A percentile compares a stretch with the other conserved stretches of the same genome.
Evolutionary conservation across 1,140 invertebrate genomes (phyloP).

Genomic region (Zaprionus lachaisei): DNA sequence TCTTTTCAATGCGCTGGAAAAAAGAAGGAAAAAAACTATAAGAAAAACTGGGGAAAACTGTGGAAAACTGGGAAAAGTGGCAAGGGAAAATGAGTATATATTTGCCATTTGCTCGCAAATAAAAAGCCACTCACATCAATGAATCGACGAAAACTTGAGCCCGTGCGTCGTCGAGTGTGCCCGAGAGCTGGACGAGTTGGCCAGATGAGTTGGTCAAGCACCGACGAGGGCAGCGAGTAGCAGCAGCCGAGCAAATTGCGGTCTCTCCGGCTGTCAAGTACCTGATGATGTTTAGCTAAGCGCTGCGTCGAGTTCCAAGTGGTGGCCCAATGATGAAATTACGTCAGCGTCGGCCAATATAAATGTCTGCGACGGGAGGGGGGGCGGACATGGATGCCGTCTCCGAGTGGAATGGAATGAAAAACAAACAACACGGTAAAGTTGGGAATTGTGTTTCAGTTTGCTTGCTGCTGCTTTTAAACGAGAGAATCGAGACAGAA

Average conservation of each 20-base stretch:
- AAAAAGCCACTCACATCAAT: constrained; percentile 83
- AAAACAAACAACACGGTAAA: constrained; percentile 56
- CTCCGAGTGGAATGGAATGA: constrained; percentile 40
- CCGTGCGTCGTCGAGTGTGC: constrained; percentile 5
- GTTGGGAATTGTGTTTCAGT: constrained; percentile 64
- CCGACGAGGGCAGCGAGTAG: constrained; percentile 1
- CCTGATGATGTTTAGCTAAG: constrained; percentile 79
- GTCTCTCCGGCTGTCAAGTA: constrained; percentile 72
- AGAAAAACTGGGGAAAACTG: constrained; percentile 25
- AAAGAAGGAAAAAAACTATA: constrained; percentile 36
- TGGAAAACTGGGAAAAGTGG: constrained; percentile 5
- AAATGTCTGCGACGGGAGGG: constrained; percentile 27
- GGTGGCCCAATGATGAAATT: constrained; percentile 78
- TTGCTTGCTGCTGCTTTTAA: constrained; percentile 22
- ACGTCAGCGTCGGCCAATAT: constrained; percentile 40
- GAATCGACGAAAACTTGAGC: constrained; percentile 64
- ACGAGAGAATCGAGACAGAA: constrained; percentile 14
- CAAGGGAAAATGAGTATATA: constrained; percentile 50
- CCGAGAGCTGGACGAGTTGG: constrained; percentile 17
- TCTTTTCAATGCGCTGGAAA: constrained; percentile 59
- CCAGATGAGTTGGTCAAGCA: constrained; percentile 17
- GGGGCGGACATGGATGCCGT: background rate
- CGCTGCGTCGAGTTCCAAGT: constrained; percentile 45
- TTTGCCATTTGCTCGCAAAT: constrained; percentile 73
- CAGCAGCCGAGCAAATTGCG: constrained; percentile 44